Base-by-base conservation (phyloP, 2,113 vertebrate species). In the Pelobates fuscus region DNA sequence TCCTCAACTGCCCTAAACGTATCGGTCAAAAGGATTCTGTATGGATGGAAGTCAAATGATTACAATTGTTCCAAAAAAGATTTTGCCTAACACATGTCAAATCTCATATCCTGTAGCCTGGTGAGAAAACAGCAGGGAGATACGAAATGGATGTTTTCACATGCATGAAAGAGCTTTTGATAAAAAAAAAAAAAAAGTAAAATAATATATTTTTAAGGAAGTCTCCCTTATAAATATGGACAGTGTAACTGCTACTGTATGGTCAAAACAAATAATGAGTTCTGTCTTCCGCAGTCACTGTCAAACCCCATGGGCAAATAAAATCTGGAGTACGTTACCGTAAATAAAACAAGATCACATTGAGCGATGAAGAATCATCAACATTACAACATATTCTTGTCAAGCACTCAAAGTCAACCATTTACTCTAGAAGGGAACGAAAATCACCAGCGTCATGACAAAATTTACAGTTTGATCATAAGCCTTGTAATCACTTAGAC, bases 401-500 rank as follows among this genome's bases (percentile, higher is more conserved):
- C 61, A 75, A 80, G 71, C 43, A 63, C 37, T 70, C 15, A 11
- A 70, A 79, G 66, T 60, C 41, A 75, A 41, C 26, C 46, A n/a
- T 71, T 12, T 41, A 10, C 14, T 18, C 37, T 71, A 71, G 11
- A 55, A 78, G 73, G 80, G 41, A 73, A 57, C 37, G 77, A 49
- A 30, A 80, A 76, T 61, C 79, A 75, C 61, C 78, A 80, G 67
- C n/a, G 54, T 70, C 73, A 7, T 29, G 80, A 80, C 70, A 77
- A 70, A 73, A 81, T 80, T 71, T 64, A 78, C 67, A 80, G 0
- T 79, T 79, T 85, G 60, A 83, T 81, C 78, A 81, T 7, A 77
- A 80, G 78, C 71, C 49, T 82, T 64, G 62, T 71, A 80, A 78
- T 66, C 79, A 78, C 68, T 77, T 78, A 80, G 84, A 67, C 83